Base-by-base conservation (phyloP, 2,888 invertebrate genomes). In the Strigamia maritima region DNA sequence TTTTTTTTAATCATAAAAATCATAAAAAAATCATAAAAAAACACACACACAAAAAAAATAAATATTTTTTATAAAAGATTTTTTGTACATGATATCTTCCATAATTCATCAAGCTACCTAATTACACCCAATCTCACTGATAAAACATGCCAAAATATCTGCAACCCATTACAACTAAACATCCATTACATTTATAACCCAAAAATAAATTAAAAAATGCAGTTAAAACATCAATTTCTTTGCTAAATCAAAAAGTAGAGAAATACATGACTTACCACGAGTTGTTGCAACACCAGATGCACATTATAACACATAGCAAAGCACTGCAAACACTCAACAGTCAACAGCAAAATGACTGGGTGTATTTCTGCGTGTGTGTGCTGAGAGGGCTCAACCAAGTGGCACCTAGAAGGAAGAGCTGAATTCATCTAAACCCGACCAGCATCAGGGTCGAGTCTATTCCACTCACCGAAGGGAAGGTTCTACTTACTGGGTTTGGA, bases 351-450 rank as follows among this genome's bases (percentile, higher is more conserved):
- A 49, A 1, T 19, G 49, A 49, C 19, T 19, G 22, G 22, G 60
- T 24, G 60, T 12, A 22, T 12, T 4, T 8, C 0, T 22, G 22
- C 22, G 60, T 22, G 60, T 65, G 24, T 65, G 60, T 22, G 60
- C 12, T 1, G 60, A 60, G 60, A n/a, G 60, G 60, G 19, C 22
- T 65, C 22, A 65, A 65, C 60, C 60, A 65, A 65, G 60, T 65
- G 60, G 24, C 12, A 24, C 22, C 60, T n/a, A 22, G 10, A 65
- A 65, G 60, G 24, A 65, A 65, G 60, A 65, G 60, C 22, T 65
- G 60, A 65, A 65, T 65, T 65, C 60, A 65, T 65, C 60, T 65
- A 24, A 65, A 65, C 44, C n/a, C 16, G 4, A n/a, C 60, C 22
- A 65, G 22, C 60, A 65, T 24, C 60, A 65, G 22, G 60, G 60